Evolutionary conservation across 1,140 invertebrate species (phyloP).

Genomic region (Ceratosolen fusciceps): DNA sequence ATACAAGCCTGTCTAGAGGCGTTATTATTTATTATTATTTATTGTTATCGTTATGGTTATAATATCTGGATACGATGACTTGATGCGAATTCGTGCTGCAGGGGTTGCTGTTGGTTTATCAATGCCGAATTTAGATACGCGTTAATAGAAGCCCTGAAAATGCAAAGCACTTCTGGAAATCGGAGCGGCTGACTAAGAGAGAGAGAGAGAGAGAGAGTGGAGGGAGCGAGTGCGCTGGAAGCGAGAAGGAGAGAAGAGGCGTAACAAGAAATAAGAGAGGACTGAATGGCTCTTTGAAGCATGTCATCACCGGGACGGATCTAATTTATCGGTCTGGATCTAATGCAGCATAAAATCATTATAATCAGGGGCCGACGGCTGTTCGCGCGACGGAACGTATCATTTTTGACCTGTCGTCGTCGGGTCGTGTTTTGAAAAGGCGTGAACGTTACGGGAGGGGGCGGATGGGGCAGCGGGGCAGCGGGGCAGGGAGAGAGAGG

Average conservation of each 20-base stretch:
- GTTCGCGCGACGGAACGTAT: constrained; percentile 6
- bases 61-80: too few species aligned
- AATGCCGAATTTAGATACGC: background rate
- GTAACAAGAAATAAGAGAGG: background rate
- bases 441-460: too few species aligned
- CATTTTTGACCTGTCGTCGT: constrained; percentile 7
- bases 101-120: background rate
- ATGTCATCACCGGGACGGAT: background rate
- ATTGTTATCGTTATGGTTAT: too few species aligned
- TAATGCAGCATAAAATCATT: constrained; percentile 14
- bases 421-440: too few species aligned
- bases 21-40: too few species aligned
- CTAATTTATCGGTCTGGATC: constrained; percentile 12
- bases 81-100: background rate
- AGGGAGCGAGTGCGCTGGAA: background rate
- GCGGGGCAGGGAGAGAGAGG: background rate
- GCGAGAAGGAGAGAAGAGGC: background rate
- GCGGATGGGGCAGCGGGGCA: too few species aligned
- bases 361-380: background rate
- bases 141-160: background rate
- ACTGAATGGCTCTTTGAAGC: background rate
- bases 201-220: background rate
- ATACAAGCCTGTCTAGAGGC: too few species aligned
- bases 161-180: background rate
- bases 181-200: background rate